Base-by-base conservation (phyloP, 2,797 vertebrate species). In the Urocyon cinereoargenteus region DNA sequence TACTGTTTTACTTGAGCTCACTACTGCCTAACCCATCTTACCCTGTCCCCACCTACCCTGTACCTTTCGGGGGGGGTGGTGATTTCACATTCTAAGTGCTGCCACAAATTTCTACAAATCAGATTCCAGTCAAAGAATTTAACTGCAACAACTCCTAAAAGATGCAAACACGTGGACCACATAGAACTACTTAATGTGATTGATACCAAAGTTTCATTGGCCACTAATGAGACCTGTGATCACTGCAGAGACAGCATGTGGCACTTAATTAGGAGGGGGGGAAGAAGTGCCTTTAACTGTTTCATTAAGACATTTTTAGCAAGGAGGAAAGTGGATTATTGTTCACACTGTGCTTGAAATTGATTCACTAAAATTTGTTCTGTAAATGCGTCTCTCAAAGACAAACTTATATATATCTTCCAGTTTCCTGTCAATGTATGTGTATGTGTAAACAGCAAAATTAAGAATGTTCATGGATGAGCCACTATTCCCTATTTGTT, bases 221-320 rank as follows among this genome's bases (percentile, higher is more conserved):
- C 34, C 22, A 28, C 49, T 94, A 91, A 97, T 93, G 91, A 95
- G 89, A 77, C 53, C 77, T 95, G 28, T 83, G 87, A 93, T 83
- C 83, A 91, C 40, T 31, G n/a, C 10, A 82, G 45, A 96, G 94
- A 40, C 70, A 96, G 79, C 26, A 18, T 85, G 94, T 28, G 64
- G 84, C 26, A 64, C 86, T 84, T 96, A 96, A 94, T 97, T 96
- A 96, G 45, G 34, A n/a, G 86, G n/a, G 13, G 13, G 72, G 7
- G 7, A 26, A 73, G 86, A 87, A 70, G 49, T 86, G 51, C 51
- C 91, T 85, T 72, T 94, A 18, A 21, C n/a, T 75, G 53, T 77
- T 78, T 83, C 6, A 12, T 36, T 72, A n/a, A 84, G 72, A 96
- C 28, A 90, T 73, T 94, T 95, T 86, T 90, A 94, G 34, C 40